A percentile compares a stretch with the other conserved stretches of the same genome.
phyloP scores from a whole-genome alignment of 2,888 invertebrate species.

The Drosophila austrosaltans region DNA sequence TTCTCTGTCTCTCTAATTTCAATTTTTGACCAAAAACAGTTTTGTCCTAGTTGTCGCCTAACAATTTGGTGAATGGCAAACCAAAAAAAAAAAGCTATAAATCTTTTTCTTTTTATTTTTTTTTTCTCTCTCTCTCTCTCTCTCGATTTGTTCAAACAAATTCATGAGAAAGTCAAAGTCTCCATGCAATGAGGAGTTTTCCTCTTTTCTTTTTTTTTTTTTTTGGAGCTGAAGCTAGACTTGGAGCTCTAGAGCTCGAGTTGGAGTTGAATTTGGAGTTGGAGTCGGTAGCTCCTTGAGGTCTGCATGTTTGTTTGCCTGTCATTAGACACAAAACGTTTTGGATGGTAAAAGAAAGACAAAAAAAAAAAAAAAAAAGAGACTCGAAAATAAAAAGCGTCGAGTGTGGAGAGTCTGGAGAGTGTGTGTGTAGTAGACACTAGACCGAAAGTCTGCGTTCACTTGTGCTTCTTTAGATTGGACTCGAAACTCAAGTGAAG shows the following conservation, averaged over 20 bases:
- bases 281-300: constrained; percentile 35
- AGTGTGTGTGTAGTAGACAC: constrained; percentile 55
- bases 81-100: constrained; percentile 50
- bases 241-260: constrained; percentile 9
- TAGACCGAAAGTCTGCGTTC: constrained; percentile 76
- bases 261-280: constrained; percentile 10
- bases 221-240: constrained; percentile 10
- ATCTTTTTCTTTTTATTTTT: constrained; percentile 47
- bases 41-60: constrained; percentile 77
- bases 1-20: constrained; percentile 72
- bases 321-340: constrained; percentile 64
- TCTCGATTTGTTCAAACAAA: constrained; percentile 59
- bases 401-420: constrained; percentile 53
- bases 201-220: too few species aligned
- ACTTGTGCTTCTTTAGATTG: constrained; percentile 78
- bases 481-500: constrained; percentile 76
- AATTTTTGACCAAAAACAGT: constrained; percentile 77
- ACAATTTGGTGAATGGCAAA: constrained; percentile 73
- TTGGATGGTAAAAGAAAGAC: constrained; percentile 36
- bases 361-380: constrained; percentile 35
- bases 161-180: constrained; percentile 68
- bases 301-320: constrained; percentile 72
- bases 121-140: constrained; percentile 38
- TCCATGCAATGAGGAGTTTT: constrained; percentile 13
- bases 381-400: constrained; percentile 57